Base-by-base conservation (phyloP, 2,113 vertebrate genomes). In the Glaucomys volans region DNA sequence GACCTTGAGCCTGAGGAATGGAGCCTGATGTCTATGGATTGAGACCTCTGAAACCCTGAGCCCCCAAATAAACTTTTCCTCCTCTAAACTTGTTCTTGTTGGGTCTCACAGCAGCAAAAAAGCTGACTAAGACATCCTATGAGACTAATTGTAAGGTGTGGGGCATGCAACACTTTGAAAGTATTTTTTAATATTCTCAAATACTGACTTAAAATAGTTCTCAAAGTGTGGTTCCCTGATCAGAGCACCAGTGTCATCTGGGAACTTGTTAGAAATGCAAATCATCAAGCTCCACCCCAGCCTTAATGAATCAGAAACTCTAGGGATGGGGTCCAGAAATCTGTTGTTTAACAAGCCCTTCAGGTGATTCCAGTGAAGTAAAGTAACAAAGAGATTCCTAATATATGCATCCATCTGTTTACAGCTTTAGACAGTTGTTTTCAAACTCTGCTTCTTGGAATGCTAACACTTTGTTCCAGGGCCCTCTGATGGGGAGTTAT, bases 401-500 rank as follows among this genome's bases (percentile, higher is more conserved):
- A 84, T 79, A 40, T 62, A 79, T 17, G 50, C 30, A 37, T 72
- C 5, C n/a, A 59, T 85, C 87, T 89, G 64, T 62, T 89, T 81
- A 86, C 40, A 82, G 40, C 59, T 32, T 79, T 74, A 64, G 54
- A 54, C 37, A 18, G 28, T 96, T 57, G 75, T 87, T 91, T 97
- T 75, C 86, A 52, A 87, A 69, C 84, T 69, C 74, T 67, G 28
- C 57, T 84, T 59, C 32, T 80, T 92, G 18, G 54, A 92, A 90
- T 84, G 71, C 54, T 94, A 62, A 75, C n/a, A 35, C 37, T 93
- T 80, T 50, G 28, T 77, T 64, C 71, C 75, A 62, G 47, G 50
- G 42, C 75, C 79, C 50, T 76, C 85, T 77, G 26, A 47, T 64
- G 54, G 59, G 42, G 54, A 91, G 9, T 44, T 77, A 28, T 82